Evolutionary conservation across 2,888 invertebrate genomes (phyloP), one percentile per base, ranked within the genome.

Genomic region (Macaria liturata): DNA sequence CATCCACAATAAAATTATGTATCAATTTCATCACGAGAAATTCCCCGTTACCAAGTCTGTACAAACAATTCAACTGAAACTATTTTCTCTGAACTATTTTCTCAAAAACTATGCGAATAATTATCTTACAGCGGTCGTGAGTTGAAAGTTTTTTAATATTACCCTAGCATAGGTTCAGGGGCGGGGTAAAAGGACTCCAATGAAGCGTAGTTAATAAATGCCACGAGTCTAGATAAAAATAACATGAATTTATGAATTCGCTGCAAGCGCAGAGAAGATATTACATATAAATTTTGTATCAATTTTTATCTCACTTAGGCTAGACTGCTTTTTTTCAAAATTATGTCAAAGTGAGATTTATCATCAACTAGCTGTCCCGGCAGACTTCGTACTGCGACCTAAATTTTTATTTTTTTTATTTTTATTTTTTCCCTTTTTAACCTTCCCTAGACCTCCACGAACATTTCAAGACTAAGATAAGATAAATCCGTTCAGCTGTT

Each of bases 1-100:
- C 48, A 39, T 48, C 55, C 58, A 49, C 46, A 55, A 58, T 49
- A 52, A 57, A 54, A 55, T 61, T 61, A 55, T 61, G 54, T 55
- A 61, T 58, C 61, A 58, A 61, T 61, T 58, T 58, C 55, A 49
- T 44, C 61, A 52, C 47, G 40, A 46, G 30, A 31, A 46, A 49
- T 49, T 44, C 53, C 30, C 37, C 4, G 48, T 54, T 49, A 46
- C 57, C 43, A 39, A 54, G 34, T 57, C 54, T 44, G 37, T 52
- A 56, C 20, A 8, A 54, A 60, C 45, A 47, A 50, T 40, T 57
- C 47, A 51, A 46, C 42, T 34, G 37, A 9, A 39, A 47, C 8
- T 43, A 47, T 48, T 32, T 20, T 40, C 44, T 49, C 49, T 32
- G 9, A 4, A 32, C 45, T 8, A 20, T 46, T 44, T 49, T 43